phyloP scores from a whole-genome alignment of 2,113 vertebrate species.

The Onychostruthus taczanowskii region DNA sequence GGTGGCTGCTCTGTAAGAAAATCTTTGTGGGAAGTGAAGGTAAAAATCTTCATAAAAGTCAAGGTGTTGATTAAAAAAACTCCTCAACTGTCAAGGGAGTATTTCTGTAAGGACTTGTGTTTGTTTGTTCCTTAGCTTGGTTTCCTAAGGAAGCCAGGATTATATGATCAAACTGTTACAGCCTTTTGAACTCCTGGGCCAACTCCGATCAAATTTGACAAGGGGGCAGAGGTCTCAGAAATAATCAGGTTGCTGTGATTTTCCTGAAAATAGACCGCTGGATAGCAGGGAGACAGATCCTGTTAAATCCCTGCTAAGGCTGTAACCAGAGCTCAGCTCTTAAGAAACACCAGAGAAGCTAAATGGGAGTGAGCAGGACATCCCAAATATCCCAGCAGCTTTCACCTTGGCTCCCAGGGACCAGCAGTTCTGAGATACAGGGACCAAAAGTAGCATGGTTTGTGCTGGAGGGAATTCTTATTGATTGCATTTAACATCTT shows the following conservation, averaged over 20 bases:
- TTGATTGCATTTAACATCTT: neutral
- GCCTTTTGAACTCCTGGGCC: conserved; percentile 61
- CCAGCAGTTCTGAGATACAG: neutral
- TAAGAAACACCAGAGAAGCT: neutral
- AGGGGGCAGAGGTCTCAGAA: conserved; percentile 67
- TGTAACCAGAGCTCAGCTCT: conserved; percentile 44
- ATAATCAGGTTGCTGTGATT: conserved; percentile 64
- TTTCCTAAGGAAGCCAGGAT: conserved; percentile 60
- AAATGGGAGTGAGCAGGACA: neutral
- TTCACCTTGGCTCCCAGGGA: neutral
- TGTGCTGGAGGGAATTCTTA: neutral
- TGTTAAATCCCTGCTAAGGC: conserved; percentile 5
- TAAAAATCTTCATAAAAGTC: neutral
- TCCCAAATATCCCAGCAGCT: neutral
- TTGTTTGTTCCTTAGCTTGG: conserved; percentile 61
- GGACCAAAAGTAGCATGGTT: neutral
- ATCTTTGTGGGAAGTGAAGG: conserved; percentile 47
- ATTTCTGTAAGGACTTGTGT: conserved; percentile 37
- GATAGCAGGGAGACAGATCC: conserved; percentile 13
- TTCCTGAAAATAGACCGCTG: conserved; percentile 33
- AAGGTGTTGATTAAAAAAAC: conserved; percentile 36
- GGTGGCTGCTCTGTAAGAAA: conserved; percentile 2
- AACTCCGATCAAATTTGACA: conserved; percentile 64
- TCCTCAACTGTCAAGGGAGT: neutral
- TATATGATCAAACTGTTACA: conserved; percentile 59